Base-by-base conservation (phyloP, 2,113 vertebrate species). In the Psittacula cyanocephala region DNA sequence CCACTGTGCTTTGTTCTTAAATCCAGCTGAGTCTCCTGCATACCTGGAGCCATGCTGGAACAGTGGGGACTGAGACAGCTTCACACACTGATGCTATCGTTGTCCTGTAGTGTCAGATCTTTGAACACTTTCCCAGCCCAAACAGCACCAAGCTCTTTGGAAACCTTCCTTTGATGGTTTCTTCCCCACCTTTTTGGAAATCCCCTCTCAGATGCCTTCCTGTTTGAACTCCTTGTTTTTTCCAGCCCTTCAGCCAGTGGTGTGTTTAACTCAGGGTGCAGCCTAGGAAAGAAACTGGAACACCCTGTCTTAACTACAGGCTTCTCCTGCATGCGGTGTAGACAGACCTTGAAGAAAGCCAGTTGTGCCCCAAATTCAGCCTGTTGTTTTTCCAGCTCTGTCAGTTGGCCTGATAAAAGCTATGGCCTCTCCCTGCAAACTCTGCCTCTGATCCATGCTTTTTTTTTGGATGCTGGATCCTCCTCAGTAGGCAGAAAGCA, bases 131-230 rank as follows among this genome's bases (percentile, higher is more conserved):
- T 69, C 49, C 57, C 49, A 89, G 67, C 67, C 93, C 63, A 59
- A 67, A 65, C 59, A 82, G 49, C 75, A 47, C 41, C 0, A 6
- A 68, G 47, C 49, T 79, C 84, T 71, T 76, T 92, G 91, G 78
- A 89, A 92, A 68, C 52, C 67, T 89, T 75, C 35, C 93, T 96
- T 95, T 97, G 94, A 95, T 95, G 86, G 69, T 89, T 95, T 89
- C 81, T 92, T 89, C 81, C 47, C 91, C 94, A 89, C 86, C 81
- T 92, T 81, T 92, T 89, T 3, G 91, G 94, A 95, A 96, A 96
- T 95, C 77, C 96, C 91, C 39, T 89, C 43, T 63, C 59, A 43
- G 91, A 60, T 64, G 72, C 65, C 52, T 93, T 83, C 60, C 69
- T 89, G 33, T 93, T 95, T 89, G 86, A 95, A 92, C 81, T 81